Evolutionary conservation across 2,113 vertebrate species (phyloP), one percentile per base, ranked within the genome.

Genomic region (Cariama cristata): DNA sequence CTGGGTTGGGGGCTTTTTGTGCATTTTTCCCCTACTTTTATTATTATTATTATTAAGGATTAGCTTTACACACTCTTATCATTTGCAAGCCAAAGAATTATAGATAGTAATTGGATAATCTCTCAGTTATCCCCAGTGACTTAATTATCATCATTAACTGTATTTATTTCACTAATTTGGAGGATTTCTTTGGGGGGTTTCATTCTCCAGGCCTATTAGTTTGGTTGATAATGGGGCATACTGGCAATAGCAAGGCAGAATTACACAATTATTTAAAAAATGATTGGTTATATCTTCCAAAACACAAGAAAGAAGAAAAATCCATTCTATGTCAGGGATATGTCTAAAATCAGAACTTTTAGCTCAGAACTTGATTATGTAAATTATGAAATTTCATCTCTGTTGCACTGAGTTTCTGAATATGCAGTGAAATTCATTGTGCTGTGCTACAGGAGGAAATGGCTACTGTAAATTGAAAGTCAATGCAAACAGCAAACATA

Each of bases 71-170:
- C 20, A 75, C 30, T 76, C 47, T 90, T 80, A 94, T 96, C 79
- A 94, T 97, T 87, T 95, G 93, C 66, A 95, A 97, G 79, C 77
- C 84, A 79, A 96, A 93, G 85, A 95, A 96, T 97, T 96, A 96
- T 30, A 97, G 95, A 97, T 96, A 91, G 89, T 96, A 97, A 97
- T 96, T 97, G 94, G 94, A 96, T 97, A 97, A 97, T 97, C 91
- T 91, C 89, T 97, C 94, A 94, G 53, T 97, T 97, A 96, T 96
- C 96, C 94, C 93, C 82, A 91, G 87, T 96, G 97, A 97, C 93
- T 96, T 96, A 96, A 97, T 97, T 97, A 97, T 97, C 91, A 91
- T 96, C 97, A 96, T 97, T 96, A 96, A 94, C 91, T 83, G 86
- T 95, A 97, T 97, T 97, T 97, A 97, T 97, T 96, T 97, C 94